A percentile compares a stretch with the other conserved stretches of the same genome.
Evolutionary conservation across 2,888 invertebrate genomes (phyloP).

Genomic region (Plagodis dolabraria): DNA sequence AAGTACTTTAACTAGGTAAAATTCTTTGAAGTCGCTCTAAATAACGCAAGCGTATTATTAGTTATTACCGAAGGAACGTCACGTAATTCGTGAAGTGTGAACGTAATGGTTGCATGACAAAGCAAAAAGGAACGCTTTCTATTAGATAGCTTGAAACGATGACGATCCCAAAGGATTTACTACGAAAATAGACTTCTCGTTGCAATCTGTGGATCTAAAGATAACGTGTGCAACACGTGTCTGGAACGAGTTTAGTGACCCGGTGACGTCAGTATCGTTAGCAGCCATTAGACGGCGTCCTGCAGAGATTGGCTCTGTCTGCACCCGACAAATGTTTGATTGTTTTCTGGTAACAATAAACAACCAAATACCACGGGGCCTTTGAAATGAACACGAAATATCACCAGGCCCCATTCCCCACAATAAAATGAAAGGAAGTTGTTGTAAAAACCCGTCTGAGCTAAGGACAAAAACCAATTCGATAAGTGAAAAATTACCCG

Average conservation of each 20-base stretch:
- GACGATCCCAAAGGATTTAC: slow-evolving; percentile 42
- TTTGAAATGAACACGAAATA: slow-evolving; percentile 31
- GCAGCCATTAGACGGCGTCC: slow-evolving; percentile 65
- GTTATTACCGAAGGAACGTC: slow-evolving; percentile 45
- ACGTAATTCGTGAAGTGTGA: slow-evolving; percentile 48
- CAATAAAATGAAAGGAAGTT: slow-evolving; percentile 29
- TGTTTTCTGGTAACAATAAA: slow-evolving; percentile 53
- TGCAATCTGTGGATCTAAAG: slow-evolving; percentile 55
- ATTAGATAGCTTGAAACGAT: slow-evolving; percentile 26
- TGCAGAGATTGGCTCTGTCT: slow-evolving; percentile 57
- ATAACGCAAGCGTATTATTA: slow-evolving; percentile 29
- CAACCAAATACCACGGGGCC: slow-evolving; percentile 38
- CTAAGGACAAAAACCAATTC: too few species aligned
- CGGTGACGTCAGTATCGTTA: slow-evolving; percentile 53
- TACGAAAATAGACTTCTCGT: slow-evolving; percentile 49
- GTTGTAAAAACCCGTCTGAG: background rate
- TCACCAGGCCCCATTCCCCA: slow-evolving; percentile 19
- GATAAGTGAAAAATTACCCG: slow-evolving; percentile 21
- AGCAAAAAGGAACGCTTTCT: slow-evolving; percentile 37
- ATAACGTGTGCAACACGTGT: slow-evolving; percentile 58
- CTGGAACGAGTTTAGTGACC: slow-evolving; percentile 62
- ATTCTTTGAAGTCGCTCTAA: slow-evolving; percentile 52
- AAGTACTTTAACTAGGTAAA: slow-evolving; percentile 48
- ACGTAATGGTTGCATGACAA: slow-evolving; percentile 40
- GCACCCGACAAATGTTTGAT: slow-evolving; percentile 49